phyloP scores from a whole-genome alignment of 1,140 invertebrate species.

The Lerema accius region DNA sequence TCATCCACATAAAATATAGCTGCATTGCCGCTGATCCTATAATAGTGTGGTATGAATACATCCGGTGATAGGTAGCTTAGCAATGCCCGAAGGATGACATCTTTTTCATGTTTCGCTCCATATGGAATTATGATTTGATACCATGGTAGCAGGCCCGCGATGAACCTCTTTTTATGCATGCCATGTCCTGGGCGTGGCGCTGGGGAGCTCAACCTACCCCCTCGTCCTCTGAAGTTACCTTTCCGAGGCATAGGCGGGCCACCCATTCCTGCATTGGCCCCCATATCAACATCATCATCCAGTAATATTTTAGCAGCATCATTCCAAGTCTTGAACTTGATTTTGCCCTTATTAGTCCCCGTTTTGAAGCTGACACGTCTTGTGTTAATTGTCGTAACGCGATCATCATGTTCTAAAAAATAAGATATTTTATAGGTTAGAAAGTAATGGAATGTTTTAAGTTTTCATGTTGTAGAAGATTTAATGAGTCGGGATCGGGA shows the following conservation, averaged over 20 bases:
- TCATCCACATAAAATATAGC: constrained; percentile 89
- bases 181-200: constrained; percentile 61
- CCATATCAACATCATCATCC: constrained; percentile 85
- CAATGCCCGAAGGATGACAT: constrained; percentile 85
- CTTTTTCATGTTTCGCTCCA: constrained; percentile 89
- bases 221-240: constrained; percentile 62
- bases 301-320: constrained; percentile 69
- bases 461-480: constrained; percentile 3
- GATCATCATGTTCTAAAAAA: constrained; percentile 81
- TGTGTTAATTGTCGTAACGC: constrained; percentile 50
- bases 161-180: constrained; percentile 65
- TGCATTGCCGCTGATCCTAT: constrained; percentile 82
- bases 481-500: too few species aligned
- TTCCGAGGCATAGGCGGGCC: constrained; percentile 40
- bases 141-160: constrained; percentile 82
- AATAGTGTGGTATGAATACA: constrained; percentile 86
- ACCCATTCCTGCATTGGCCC: constrained; percentile 50
- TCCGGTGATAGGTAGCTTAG: constrained; percentile 85
- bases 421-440: too few species aligned
- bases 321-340: constrained; percentile 74
- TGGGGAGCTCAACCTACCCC: constrained; percentile 76
- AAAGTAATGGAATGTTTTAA: too few species aligned
- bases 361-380: constrained; percentile 84
- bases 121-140: constrained; percentile 86
- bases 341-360: constrained; percentile 71